Evolutionary conservation across 2,113 vertebrate species (phyloP).

Genomic region (Odocoileus hemionus): DNA sequence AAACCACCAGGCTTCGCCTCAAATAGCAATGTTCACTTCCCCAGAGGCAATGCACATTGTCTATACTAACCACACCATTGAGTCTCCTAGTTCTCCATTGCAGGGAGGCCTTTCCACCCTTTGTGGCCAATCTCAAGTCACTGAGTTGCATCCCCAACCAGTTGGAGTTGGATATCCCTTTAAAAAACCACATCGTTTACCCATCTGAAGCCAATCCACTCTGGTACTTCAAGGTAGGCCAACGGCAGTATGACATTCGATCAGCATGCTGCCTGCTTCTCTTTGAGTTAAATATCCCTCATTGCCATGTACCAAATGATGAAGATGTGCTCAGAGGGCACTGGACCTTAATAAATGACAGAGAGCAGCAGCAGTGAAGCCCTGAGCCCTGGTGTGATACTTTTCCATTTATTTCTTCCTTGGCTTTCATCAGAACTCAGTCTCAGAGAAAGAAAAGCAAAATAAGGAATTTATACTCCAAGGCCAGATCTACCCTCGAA

Average conservation of each 20-base stretch:
- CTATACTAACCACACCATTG: conserved; percentile 52
- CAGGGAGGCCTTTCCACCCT: conserved; percentile 51
- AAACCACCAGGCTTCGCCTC: conserved; percentile 29
- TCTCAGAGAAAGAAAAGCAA: conserved; percentile 58
- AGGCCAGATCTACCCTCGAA: conserved; percentile 48
- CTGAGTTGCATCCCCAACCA: conserved; percentile 59
- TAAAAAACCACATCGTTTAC: conserved; percentile 61
- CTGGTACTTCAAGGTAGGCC: conserved; percentile 65
- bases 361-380: conserved; percentile 60
- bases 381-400: conserved; percentile 64
- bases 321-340: conserved; percentile 64
- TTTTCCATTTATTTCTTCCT: conserved; percentile 73
- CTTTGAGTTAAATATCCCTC: conserved; percentile 70
- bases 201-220: conserved; percentile 63
- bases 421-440: conserved; percentile 69
- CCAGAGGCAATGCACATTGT: conserved; percentile 31
- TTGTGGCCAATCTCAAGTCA: conserved; percentile 59
- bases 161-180: conserved; percentile 62
- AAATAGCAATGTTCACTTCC: conserved; percentile 53
- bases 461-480: conserved; percentile 53
- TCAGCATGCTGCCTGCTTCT: conserved; percentile 65
- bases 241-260: conserved; percentile 47
- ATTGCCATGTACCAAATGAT: conserved; percentile 47
- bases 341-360: conserved; percentile 62
- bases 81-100: conserved; percentile 62